Conservation (phyloP, 1,140 invertebrate genomes). For the Anastatus disparis region DNA sequence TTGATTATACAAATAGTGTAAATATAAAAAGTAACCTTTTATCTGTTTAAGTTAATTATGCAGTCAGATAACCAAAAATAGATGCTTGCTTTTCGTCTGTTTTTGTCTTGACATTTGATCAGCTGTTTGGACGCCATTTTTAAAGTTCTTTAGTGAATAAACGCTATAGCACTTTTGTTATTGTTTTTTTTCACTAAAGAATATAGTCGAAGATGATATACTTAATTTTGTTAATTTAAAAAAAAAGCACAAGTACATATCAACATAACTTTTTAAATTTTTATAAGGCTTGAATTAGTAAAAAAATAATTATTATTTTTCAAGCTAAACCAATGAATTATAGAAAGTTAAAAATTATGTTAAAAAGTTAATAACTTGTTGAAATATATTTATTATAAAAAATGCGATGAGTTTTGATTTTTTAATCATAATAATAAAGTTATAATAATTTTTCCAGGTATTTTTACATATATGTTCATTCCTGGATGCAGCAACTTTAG, state of each 20-base stretch:
- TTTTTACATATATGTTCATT: conserved; percentile 62
- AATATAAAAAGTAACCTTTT: too few species aligned
- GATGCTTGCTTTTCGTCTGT: background rate
- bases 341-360: too few species aligned
- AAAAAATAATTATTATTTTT: too few species aligned
- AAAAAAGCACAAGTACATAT: background rate
- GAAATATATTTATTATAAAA: too few species aligned
- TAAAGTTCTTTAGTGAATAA: conserved; percentile 26
- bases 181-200: background rate
- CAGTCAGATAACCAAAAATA: conserved; percentile 20
- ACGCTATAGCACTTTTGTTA: background rate
- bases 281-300: background rate
- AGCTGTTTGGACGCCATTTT: conserved; percentile 48
- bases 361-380: too few species aligned
- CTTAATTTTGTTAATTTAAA: background rate
- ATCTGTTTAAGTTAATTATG: background rate
- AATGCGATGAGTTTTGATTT: too few species aligned
- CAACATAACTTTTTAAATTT: too few species aligned
- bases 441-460: conserved; percentile 49
- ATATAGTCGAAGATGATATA: background rate
- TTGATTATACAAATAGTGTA: too few species aligned
- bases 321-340: too few species aligned
- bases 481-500: conserved; percentile 57
- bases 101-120: conserved; percentile 32
- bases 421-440: background rate